These are phyloP conservation scores for Phylloscopus trochilus DNA, from an alignment of 2,113 vertebrate species.

Conservation along the genomic window DNA sequence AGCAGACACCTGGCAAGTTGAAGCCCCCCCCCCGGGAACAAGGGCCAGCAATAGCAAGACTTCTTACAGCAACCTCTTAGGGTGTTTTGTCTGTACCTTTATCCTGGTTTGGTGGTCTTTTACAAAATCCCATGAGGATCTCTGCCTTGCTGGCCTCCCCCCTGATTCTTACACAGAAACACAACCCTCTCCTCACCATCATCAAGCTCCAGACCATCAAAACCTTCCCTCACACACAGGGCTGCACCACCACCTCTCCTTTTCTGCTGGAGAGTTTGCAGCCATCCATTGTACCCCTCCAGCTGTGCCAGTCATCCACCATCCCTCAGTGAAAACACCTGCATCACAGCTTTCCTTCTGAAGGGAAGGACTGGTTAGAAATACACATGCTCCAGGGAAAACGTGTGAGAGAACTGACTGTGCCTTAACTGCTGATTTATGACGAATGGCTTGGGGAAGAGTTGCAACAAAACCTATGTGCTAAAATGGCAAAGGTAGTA, in stretches of 20 bases:
- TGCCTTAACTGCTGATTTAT: not conserved
- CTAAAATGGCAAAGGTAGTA: not conserved
- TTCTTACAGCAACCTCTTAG: not conserved
- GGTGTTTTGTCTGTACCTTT: not conserved
- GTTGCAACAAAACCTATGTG: not conserved
- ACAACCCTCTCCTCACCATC: not conserved
- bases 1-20: not conserved
- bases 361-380: not conserved
- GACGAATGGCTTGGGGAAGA: too few relatives aligned
- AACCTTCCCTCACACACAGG: not conserved
- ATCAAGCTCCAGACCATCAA: not conserved
- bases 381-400: not conserved
- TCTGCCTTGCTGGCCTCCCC: not conserved
- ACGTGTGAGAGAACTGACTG: not conserved
- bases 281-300: not conserved
- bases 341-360: not conserved
- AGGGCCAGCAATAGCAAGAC: fast-evolving
- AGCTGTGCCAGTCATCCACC: not conserved
- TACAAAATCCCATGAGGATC: not conserved
- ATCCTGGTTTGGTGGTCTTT: not conserved
- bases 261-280: not conserved
- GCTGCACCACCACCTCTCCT: fast-evolving
- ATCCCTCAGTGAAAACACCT: not conserved
- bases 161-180: not conserved
- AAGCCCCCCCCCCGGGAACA: not conserved